Conservation (phyloP, 1,140 invertebrate genomes). For the Calephelis nemesis region DNA sequence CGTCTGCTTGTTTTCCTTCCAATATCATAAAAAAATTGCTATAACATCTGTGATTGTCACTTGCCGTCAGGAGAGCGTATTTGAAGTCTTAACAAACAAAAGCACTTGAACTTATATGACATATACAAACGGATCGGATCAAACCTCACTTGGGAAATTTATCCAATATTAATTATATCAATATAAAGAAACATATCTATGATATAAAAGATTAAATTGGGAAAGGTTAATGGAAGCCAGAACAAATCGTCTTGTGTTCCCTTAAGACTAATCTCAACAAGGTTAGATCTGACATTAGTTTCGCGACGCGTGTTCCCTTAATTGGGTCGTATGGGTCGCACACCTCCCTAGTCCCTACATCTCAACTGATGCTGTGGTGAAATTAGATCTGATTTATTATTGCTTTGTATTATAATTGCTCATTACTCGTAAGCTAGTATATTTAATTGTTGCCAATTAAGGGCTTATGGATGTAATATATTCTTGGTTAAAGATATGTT, state of each 20-base stretch:
- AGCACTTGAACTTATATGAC: no score
- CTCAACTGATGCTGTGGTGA: conserved; percentile 57
- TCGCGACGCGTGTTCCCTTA: conserved; percentile 54
- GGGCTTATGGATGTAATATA: no score
- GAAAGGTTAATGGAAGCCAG: conserved; percentile 49
- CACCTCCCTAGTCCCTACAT: conserved; percentile 32
- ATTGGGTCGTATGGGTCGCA: conserved; percentile 67
- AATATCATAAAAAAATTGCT: no score
- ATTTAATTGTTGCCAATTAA: no score
- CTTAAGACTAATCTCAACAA: conserved; percentile 53
- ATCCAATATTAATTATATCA: neutral
- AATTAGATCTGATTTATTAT: conserved; percentile 45
- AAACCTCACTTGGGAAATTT: no score
- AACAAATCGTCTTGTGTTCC: conserved; percentile 46
- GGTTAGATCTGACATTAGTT: conserved; percentile 56
- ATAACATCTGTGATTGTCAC: no score
- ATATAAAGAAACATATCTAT: neutral
- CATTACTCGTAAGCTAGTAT: neutral
- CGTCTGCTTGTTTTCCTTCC: no score
- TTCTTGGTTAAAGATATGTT: no score
- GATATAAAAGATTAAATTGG: conserved; percentile 36
- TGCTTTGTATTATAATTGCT: conserved; percentile 27
- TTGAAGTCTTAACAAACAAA: no score
- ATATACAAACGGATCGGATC: no score
- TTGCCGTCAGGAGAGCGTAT: no score